Base-by-base conservation (phyloP, 2,797 vertebrate species). In the Cheirogaleus major region DNA sequence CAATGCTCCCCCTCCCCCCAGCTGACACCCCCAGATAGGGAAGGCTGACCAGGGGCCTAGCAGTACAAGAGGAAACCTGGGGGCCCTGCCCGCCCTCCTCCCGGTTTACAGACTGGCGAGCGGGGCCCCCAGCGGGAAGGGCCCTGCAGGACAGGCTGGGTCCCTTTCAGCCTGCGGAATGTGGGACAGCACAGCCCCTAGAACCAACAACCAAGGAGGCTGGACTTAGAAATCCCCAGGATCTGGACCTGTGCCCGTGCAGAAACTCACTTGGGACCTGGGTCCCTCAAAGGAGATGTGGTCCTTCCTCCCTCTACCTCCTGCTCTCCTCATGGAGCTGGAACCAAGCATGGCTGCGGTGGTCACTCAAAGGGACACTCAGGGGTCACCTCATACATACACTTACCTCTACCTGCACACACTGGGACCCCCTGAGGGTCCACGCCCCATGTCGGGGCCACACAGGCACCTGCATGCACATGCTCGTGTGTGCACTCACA, bases 351-450 rank as follows among this genome's bases (percentile, higher is more conserved):
- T 2, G 23, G 72, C 88, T 32, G 55, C 88, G 48, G 45, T 1
- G 7, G 89, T 38, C 78, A 83, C 61, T 90, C 88, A 59, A 67
- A 94, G 92, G 81, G 85, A 91, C 35, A 78, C 50, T 65, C 65
- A 35, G 63, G 55, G 72, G 93, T 95, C 89, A 93, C 35, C 20
- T 75, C 69, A 15, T 17, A 45, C 81, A 87, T 2, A 50, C 72
- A 72, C 18, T 41, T 79, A 61, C 45, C 22, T 50, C 85, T 57
- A 27, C 32, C 89, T 25, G 15, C 78, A 80, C 43, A 52, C 70
- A 4, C 22, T 2, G 30, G 30, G 35, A 22, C 38, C 63, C 63
- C 65, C 50, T 7, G 11, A 48, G 48, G 13, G 35, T 25, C 45
- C 13, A 2, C 7, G 69, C 17, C 13, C 81, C 41, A 17, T 11